These are phyloP conservation scores for Ictidomys tridecemlineatus DNA, from an alignment of 2,113 vertebrate genomes.

Conservation along the genomic window DNA sequence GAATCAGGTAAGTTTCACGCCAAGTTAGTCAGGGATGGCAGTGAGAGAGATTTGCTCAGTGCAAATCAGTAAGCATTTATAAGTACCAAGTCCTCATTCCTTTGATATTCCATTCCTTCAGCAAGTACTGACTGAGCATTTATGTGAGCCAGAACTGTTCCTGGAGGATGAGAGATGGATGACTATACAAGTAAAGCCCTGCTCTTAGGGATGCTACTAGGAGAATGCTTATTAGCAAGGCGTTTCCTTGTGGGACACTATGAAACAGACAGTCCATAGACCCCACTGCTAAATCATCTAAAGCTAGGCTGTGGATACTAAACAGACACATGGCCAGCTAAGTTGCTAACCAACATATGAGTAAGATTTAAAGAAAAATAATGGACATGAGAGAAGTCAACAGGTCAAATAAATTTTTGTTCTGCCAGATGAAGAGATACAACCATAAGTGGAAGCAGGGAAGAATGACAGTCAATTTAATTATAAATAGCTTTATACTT, in stretches of 20 bases:
- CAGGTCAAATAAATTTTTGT: background rate
- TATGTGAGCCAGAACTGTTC: background rate
- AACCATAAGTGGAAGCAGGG: background rate
- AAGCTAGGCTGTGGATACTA: background rate
- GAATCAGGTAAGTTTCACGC: background rate
- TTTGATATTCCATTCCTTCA: background rate
- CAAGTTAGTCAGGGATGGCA: background rate
- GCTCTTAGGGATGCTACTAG: background rate
- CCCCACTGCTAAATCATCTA: background rate
- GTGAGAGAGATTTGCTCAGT: background rate
- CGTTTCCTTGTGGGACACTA: background rate
- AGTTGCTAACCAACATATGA: background rate
- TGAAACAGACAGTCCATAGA: background rate
- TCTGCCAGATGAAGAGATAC: background rate
- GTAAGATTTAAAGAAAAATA: background rate
- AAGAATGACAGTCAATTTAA: background rate
- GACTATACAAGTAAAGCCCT: background rate
- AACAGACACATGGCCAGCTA: background rate
- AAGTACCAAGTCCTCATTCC: background rate
- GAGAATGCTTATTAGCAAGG: background rate
- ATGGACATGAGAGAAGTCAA: conserved; percentile 3
- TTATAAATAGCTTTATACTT: background rate
- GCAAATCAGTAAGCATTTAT: background rate
- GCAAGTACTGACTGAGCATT: background rate
- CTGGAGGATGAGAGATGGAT: background rate